Evolutionary conservation across 1,140 invertebrate genomes (phyloP), one percentile per base, ranked within the genome.

Genomic region (Penaeus vannamei): DNA sequence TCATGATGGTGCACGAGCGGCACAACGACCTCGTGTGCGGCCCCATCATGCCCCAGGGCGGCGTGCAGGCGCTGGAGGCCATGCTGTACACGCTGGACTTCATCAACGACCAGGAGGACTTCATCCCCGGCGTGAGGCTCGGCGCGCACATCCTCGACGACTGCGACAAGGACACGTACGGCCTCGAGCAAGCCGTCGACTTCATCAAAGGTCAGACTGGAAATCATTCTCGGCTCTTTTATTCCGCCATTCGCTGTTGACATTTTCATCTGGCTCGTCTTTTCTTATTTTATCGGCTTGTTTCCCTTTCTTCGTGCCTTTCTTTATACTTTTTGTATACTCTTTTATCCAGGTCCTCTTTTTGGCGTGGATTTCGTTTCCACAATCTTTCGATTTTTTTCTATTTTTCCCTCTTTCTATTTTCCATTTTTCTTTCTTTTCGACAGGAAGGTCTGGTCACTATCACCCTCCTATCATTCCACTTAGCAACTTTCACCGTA

Each of bases 131-230:
- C 62, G 95, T 98, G 29, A 96, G 94, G 76, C 93, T 98, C 20
- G 97, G 98, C 17, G 97, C 97, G 7, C 96, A 98, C 92, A 96
- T 98, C 36, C 94, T 98, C 84, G 98, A 99, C 92, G 98, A 99
- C 93, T 99, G 98, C 93, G 98, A 98, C 93, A 97, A 98, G 93
- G 98, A 99, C 92, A 98, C 97, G 2, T 98, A 98, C 93, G 98
- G 98, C 7, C 93, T 99, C 62, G 97, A 99, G 92, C 98, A 98
- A 96, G 97, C 97, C 12, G 97, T 99, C 14, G 98, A 98, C 93
- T 99, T 99, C 93, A 99, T 99, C 90, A 98, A 98, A 96, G 98
- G 98, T 98, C 93, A 94, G 90, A 80, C 7, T 32, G 36, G 0
- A 4, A 5, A 42, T 42, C 8, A 36, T 36, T 36, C 36, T 36